Conservation (phyloP, 2,797 vertebrate genomes). For the Pantherophis alleghaniensis region DNA sequence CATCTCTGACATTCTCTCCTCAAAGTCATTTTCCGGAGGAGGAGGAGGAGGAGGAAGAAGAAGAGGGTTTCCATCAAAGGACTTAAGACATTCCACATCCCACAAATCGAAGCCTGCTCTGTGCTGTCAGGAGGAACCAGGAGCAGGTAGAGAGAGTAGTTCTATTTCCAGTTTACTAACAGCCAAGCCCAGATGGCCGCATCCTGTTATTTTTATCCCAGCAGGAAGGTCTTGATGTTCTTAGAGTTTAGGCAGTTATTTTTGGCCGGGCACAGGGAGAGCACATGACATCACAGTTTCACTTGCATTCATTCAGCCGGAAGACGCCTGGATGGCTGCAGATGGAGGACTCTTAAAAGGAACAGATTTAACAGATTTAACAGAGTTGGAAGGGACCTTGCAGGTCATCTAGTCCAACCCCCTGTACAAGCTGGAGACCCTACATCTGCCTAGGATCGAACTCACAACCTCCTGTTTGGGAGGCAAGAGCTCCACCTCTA, state of each 20-base stretch:
- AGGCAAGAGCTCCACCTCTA: no score
- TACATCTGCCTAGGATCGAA: no score
- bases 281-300: constrained; percentile 35
- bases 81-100: background rate
- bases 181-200: constrained; percentile 31
- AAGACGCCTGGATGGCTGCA: background rate
- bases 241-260: constrained; percentile 46
- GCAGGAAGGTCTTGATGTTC: constrained; percentile 47
- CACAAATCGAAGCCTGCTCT: background rate
- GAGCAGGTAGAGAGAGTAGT: background rate
- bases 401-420: no score
- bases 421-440: no score
- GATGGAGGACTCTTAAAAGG: constrained; percentile 6
- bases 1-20: background rate
- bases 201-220: constrained; percentile 36
- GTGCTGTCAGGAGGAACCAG: background rate
- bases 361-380: background rate
- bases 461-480: no score
- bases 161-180: constrained; percentile 11
- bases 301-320: constrained; percentile 38
- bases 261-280: constrained; percentile 46
- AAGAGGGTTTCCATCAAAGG: background rate
- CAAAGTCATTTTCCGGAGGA: background rate
- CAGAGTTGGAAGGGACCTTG: no score
- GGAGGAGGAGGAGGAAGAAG: background rate